These are phyloP conservation scores for Gavia stellata DNA, from an alignment of 2,113 vertebrate species.

Conservation along the genomic window DNA sequence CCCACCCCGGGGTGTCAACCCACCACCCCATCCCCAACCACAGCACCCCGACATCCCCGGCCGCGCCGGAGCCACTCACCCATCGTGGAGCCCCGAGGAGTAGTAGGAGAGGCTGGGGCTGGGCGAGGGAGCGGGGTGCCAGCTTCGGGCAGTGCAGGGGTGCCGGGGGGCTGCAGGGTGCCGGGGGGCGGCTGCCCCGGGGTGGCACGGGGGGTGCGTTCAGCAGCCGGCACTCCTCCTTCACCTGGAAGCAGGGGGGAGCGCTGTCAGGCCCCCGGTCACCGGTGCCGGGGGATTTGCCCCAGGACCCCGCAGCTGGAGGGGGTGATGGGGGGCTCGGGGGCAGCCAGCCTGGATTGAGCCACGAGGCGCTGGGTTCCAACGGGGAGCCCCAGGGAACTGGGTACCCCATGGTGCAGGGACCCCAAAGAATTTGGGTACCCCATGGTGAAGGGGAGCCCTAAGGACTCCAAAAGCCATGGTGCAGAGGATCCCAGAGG, in stretches of 20 bases:
- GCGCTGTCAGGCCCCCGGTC: background rate
- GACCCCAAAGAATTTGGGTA: background rate
- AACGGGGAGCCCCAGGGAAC: rapidly evolving
- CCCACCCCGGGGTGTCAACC: background rate
- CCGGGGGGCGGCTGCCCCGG: constrained; percentile 70
- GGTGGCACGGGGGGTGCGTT: constrained; percentile 93
- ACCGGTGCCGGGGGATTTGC: background rate
- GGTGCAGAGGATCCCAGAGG: too few species aligned
- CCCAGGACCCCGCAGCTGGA: rapidly evolving
- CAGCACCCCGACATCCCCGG: rapidly evolving
- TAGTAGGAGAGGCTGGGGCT: constrained; percentile 91
- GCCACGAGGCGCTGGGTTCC: background rate
- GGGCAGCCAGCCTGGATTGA: rapidly evolving
- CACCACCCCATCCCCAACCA: rapidly evolving
- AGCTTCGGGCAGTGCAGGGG: constrained; percentile 82
- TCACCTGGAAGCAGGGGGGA: constrained; percentile 74
- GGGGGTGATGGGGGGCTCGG: rapidly evolving
- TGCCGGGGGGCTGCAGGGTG: constrained; percentile 45
- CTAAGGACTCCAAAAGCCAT: too few species aligned
- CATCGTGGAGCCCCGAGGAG: constrained; percentile 90
- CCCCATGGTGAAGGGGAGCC: background rate
- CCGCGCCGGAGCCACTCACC: constrained; percentile 62
- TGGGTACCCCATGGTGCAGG: rapidly evolving
- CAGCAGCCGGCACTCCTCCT: constrained; percentile 93
- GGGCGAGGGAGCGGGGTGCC: constrained; percentile 70